phyloP scores from a whole-genome alignment of 2,113 vertebrate species.

The Myiagra hebetior region DNA sequence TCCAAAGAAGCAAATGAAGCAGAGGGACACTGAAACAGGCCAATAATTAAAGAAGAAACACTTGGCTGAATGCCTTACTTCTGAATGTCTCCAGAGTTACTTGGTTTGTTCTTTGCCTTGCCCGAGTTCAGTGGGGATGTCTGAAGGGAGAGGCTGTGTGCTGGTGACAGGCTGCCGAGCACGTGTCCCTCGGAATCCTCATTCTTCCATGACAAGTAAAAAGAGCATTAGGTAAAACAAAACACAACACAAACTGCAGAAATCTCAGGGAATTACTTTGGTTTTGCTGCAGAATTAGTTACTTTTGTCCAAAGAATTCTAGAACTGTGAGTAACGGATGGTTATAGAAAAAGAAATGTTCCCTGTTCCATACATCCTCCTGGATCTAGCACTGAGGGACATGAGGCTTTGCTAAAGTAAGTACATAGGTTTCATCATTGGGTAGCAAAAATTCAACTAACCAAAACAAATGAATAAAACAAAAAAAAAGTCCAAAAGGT shows the following conservation, averaged over 20 bases:
- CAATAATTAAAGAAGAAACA: neutral
- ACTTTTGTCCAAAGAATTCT: neutral
- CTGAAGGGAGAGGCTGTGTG: neutral
- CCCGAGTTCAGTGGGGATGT: neutral
- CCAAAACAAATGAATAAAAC: neutral
- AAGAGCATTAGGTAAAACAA: neutral
- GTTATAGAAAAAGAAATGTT: neutral
- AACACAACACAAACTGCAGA: neutral
- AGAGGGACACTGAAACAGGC: neutral
- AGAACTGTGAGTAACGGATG: neutral
- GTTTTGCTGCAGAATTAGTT: neutral
- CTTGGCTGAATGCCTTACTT: slow-evolving; percentile 69
- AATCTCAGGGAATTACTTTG: neutral
- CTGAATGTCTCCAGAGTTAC: slow-evolving; percentile 78
- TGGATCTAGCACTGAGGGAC: neutral
- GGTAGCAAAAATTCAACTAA: neutral
- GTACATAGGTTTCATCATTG: neutral
- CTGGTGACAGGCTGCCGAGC: neutral
- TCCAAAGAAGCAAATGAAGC: neutral
- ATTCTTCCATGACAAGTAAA: slow-evolving; percentile 60
- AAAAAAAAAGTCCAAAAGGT: neutral
- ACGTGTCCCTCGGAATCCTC: neutral
- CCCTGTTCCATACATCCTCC: neutral
- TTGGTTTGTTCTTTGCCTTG: slow-evolving; percentile 72
- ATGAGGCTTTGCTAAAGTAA: neutral